Evolutionary conservation across 2,797 vertebrate genomes (phyloP), one percentile per base, ranked within the genome.

Genomic region (Hippocampus kuda): DNA sequence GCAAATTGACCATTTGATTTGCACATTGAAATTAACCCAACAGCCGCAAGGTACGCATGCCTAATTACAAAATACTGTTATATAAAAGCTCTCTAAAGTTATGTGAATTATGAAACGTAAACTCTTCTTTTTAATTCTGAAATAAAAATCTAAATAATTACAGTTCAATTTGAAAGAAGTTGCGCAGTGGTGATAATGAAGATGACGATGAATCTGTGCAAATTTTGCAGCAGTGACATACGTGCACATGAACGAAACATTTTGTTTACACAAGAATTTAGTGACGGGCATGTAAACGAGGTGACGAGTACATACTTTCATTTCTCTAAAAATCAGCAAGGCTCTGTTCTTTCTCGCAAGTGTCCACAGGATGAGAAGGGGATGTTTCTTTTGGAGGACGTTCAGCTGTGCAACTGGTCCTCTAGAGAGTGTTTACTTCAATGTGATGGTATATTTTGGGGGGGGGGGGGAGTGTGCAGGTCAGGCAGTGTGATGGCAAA

Each of bases 331-430:
- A 15, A 27, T 48, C 7, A 65, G 24, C 38, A 24, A 63, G n/a
- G 61, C 62, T 64, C 62, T 64, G 41, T 44, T 2, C 24, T 26
- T 65, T 65, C 48, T 48, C 48, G 44, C 63, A 48, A 65, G 48
- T 65, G 44, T 65, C 48, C 48, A 65, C 63, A 48, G 24, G 22
- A 64, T 44, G 42, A 64, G 41, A 64, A 64, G 11, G 41, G 62
- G 62, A 65, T 65, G 63, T 65, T 65, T 65, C 44, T 65, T 46
- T 65, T 48, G 63, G 63, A 65, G 12, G 44, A 62, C 10, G 20
- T 38, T 62, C 60, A 41, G 20, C 60, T 6, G 11, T 41, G 60
- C 20, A 65, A 48, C 12, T 65, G 63, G 42, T 65, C 42, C 12
- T 44, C 42, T 46, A 15, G 63, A 26, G 61, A 63, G 42, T 46